A percentile compares a stretch with the other conserved stretches of the same genome.
phyloP scores from a whole-genome alignment of 35 echinoderm and acorn worm species.

The Lytechinus variegatus region DNA sequence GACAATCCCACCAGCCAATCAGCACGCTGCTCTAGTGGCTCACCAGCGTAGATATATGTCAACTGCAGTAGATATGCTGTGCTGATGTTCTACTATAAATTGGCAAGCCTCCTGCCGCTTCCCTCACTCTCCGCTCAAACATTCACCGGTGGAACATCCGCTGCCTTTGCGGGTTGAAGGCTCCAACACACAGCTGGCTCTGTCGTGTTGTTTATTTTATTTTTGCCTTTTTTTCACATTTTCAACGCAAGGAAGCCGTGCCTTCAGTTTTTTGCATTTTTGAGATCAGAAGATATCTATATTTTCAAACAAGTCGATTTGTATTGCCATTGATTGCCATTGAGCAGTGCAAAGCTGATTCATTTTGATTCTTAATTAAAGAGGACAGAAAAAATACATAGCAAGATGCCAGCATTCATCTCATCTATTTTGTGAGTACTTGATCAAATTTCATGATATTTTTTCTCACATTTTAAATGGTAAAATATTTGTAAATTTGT shows the following conservation, averaged over 20 bases:
- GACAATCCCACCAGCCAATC: neutral
- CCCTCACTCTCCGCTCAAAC: neutral
- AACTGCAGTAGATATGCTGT: neutral
- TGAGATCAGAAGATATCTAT: neutral
- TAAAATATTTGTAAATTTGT: neutral
- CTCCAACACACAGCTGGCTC: neutral
- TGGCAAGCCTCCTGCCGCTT: neutral
- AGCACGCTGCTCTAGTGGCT: neutral
- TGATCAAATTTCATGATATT: neutral
- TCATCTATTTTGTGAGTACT: slow-evolving; percentile 13
- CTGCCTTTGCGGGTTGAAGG: neutral
- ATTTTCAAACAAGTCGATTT: neutral
- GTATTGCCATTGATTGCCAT: neutral
- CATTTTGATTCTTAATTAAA: neutral
- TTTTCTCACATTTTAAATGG: neutral
- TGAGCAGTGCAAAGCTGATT: neutral
- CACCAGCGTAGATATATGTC: neutral
- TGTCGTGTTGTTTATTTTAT: neutral
- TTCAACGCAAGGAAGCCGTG: neutral
- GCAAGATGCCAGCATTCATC: slow-evolving; percentile 29
- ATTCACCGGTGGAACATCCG: neutral
- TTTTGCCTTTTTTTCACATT: neutral
- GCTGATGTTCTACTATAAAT: neutral
- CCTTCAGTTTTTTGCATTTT: neutral
- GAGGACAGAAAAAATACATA: neutral